Base-by-base conservation (phyloP, 2,888 invertebrate species). In the Timema cristinae region DNA sequence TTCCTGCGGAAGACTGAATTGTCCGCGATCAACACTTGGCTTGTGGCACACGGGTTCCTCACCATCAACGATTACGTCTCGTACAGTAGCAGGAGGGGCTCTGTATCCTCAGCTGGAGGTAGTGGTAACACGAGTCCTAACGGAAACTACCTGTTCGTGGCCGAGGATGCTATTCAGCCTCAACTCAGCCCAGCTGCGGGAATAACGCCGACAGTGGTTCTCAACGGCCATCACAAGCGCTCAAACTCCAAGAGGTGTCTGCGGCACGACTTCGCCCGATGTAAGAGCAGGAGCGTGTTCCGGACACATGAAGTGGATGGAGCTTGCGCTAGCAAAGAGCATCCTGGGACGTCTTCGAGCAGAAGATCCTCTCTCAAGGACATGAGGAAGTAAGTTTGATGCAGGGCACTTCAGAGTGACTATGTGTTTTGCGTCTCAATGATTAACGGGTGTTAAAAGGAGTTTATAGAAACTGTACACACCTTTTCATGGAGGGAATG, bases 1-100 rank as follows among this genome's bases (percentile, higher is more conserved):
- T 84, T 85, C 77, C 76, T 85, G 54, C 79, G 81, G 73, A 84
- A 84, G 76, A 83, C 84, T n/a, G 84, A 85, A 74, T 75, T 83
- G 5, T 75, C 75, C 2, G 78, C 83, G 16, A 80, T 85, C 69
- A 85, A 85, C 79, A 82, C 81, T 72, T 85, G 85, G 85, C 78
- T 85, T 32, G 78, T 82, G 16, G 77, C 79, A 2, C 83, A 83
- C 75, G 84, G 85, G 5, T 83, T 82, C 75, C 78, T 81, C 16
- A 79, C 81, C 16, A 79, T 83, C 59, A 80, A 81, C 71, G 82
- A 82, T 67, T 79, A 79, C 72, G 78, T 80, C 47, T 69, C 69
- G 56, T 73, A 69, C 63, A 51, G 68, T 48, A 73, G 69, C 32
- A 63, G 73, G 11, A 66, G 73, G 11, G 73, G 73, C 47, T 74